phyloP scores from a whole-genome alignment of 2,113 vertebrate species.

The Syrmaticus mikado region DNA sequence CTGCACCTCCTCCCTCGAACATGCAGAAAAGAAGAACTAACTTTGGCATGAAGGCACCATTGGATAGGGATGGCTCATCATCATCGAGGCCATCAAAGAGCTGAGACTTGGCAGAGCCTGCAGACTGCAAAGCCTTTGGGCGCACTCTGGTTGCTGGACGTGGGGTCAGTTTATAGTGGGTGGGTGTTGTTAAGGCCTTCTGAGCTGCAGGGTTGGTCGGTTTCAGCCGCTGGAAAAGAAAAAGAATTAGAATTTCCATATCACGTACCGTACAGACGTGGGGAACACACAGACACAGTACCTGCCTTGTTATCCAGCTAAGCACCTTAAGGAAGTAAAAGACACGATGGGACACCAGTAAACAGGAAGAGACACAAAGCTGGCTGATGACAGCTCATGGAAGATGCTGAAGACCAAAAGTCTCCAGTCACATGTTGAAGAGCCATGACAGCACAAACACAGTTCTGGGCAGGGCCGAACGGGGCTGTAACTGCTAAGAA shows the following conservation, averaged over 20 bases:
- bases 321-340: neutral
- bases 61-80: conserved; percentile 88
- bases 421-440: neutral
- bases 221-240: conserved; percentile 86
- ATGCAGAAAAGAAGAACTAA: conserved; percentile 47
- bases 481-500: neutral
- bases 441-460: neutral
- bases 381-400: accelerated
- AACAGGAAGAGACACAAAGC: neutral
- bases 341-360: accelerated
- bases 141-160: conserved; percentile 91
- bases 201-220: conserved; percentile 96
- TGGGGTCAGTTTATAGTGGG: conserved; percentile 94
- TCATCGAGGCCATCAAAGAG: conserved; percentile 96
- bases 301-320: neutral
- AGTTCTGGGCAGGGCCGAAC: neutral
- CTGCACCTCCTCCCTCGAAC: neutral
- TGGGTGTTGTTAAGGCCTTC: conserved; percentile 93
- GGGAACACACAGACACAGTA: neutral
- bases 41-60: conserved; percentile 94
- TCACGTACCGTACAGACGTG: accelerated
- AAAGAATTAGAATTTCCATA: neutral
- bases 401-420: neutral
- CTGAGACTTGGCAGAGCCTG: conserved; percentile 88
- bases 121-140: conserved; percentile 90